Conservation (phyloP, 2,888 invertebrate genomes). For the Tetragnatha montana region DNA sequence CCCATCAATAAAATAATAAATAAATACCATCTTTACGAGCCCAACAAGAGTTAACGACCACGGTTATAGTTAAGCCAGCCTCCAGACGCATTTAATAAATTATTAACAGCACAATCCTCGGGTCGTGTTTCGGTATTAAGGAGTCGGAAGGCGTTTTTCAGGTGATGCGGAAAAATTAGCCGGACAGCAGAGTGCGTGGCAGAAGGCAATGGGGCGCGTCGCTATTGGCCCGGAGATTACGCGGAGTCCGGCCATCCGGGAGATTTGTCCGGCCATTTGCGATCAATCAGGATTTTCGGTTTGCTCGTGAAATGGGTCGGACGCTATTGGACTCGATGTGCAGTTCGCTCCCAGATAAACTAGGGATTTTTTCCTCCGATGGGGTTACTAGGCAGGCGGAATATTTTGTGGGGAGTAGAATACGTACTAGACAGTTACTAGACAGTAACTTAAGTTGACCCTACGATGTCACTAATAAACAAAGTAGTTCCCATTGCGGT, state of each 20-base stretch:
- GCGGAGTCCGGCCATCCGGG: conserved; percentile 26
- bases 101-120: too few species aligned
- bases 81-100: too few species aligned
- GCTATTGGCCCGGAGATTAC: conserved; percentile 59
- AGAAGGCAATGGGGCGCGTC: conserved; percentile 23
- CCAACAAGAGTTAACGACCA: too few species aligned
- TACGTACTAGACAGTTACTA: too few species aligned
- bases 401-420: conserved; percentile 19
- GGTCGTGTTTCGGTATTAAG: too few species aligned
- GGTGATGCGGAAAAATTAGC: conserved; percentile 18
- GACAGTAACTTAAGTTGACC: too few species aligned
- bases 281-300: conserved; percentile 61
- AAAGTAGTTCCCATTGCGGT: too few species aligned
- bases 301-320: conserved; percentile 52
- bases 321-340: conserved; percentile 56
- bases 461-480: too few species aligned
- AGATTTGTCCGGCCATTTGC: conserved; percentile 56
- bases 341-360: conserved; percentile 36
- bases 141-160: background rate
- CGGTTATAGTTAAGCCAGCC: too few species aligned
- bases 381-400: background rate
- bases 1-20: too few species aligned
- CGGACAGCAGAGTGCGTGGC: conserved; percentile 25
- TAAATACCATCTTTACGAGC: too few species aligned
- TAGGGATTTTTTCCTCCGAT: conserved; percentile 4